Evolutionary conservation across 2,888 invertebrate species (phyloP).

Genomic region (Diarsia rubi): DNA sequence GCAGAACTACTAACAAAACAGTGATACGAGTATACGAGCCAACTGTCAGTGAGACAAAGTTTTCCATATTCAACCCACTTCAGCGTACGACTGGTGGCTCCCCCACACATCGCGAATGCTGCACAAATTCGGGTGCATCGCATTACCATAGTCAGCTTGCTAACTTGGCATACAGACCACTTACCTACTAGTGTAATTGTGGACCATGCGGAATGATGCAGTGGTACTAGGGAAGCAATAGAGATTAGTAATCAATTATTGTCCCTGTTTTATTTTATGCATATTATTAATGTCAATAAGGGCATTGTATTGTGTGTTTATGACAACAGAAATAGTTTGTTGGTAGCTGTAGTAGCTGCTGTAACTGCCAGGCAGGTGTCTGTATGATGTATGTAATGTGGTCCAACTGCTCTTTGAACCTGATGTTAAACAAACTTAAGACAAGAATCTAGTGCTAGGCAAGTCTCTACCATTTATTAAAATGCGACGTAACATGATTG

Average conservation of each 20-base stretch:
- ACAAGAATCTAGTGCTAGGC: background rate
- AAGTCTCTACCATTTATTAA: too few species aligned
- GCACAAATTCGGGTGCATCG: constrained; percentile 32
- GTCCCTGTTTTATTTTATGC: background rate
- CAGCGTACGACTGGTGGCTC: background rate
- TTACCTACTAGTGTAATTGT: constrained; percentile 17
- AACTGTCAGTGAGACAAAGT: constrained; percentile 16
- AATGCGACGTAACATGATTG: background rate
- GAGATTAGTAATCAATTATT: background rate
- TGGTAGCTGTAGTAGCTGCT: background rate
- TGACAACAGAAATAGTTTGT: background rate
- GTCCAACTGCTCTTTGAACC: background rate
- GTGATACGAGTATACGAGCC: background rate
- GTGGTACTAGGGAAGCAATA: background rate
- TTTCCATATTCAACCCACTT: constrained; percentile 43
- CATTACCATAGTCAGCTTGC: constrained; percentile 51
- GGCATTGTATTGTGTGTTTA: background rate
- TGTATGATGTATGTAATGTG: background rate
- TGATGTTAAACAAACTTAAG: background rate
- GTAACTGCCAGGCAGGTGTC: background rate
- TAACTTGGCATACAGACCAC: constrained; percentile 9
- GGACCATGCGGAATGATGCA: background rate
- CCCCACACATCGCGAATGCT: constrained; percentile 25
- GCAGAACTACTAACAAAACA: constrained; percentile 9
- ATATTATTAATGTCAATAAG: background rate